Base-by-base conservation (phyloP, 2,797 vertebrate species). In the Coendou prehensilis region DNA sequence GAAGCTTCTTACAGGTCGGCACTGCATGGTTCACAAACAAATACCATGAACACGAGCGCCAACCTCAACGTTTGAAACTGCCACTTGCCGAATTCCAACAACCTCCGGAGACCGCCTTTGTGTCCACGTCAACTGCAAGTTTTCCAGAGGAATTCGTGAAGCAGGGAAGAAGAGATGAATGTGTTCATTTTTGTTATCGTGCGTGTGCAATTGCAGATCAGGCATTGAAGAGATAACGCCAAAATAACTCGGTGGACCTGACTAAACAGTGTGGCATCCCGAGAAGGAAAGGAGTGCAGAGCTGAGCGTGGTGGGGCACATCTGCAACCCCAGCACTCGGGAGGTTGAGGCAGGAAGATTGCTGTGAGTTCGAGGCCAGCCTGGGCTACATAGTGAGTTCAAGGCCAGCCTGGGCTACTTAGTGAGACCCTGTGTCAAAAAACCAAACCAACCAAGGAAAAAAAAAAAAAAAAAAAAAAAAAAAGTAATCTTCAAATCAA, bases 1-100 rank as follows among this genome's bases (percentile, higher is more conserved):
- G 99, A 5, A 99, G 98, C 97, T 99, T 99, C 78, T 98, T 96
- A 76, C 99, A 99, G 6, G 98, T 92, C 2, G 99, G 99, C 54
- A 99, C 99, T 99, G 96, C 96, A 75, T 3, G 75, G 26, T 97
- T 92, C 95, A 96, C 8, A 95, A 73, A 95, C 1, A 96, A 83
- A 94, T 2, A 45, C 5, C 1, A 90, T 33, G 92, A 86, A 89
- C 18, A 0, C 73, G 37, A 90, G 20, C n/a, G 33, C 41, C n/a
- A 8, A 2, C 30, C 33, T 85, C 20, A 2, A 1, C 64, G 7
- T 37, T 64, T 54, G 26, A 9, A 3, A 5, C 41, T 3, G 11
- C 14, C 4, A 1, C 7, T 9, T 64, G 87, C 56, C 47, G 50
- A 87, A n/a, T 73, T 26, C 9, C 28, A 80, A n/a, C 20, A 37